Percentiles rank a stretch among this genome's conserved stretches.
Conservation (phyloP, 2,888 invertebrate genomes). For the Catonia carolina region DNA sequence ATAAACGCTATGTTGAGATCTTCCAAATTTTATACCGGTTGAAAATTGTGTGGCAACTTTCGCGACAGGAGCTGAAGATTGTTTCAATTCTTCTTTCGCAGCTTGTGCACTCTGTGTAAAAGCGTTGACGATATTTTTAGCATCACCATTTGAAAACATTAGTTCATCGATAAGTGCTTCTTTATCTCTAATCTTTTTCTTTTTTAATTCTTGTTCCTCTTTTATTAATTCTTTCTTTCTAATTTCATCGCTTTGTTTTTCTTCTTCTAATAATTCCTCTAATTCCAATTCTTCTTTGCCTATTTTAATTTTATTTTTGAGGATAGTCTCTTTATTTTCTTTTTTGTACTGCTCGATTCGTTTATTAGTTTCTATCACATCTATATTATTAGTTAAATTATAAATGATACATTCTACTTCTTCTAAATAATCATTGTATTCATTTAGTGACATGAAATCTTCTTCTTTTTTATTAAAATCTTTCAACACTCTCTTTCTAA, state of each 20-base stretch:
- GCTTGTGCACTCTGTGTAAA: conserved; percentile 58
- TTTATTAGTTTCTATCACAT: conserved; percentile 81
- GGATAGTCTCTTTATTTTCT: conserved; percentile 78
- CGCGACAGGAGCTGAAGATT: conserved; percentile 17
- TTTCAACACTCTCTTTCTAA: conserved; percentile 76
- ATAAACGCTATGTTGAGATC: conserved; percentile 25
- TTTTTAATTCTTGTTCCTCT: conserved; percentile 63
- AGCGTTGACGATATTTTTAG: conserved; percentile 76
- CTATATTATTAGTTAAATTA: conserved; percentile 84
- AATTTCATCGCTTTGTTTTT: conserved; percentile 68
- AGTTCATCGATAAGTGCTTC: conserved; percentile 92
- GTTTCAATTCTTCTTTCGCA: conserved; percentile 53
- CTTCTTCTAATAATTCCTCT: conserved; percentile 75
- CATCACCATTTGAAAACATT: conserved; percentile 87
- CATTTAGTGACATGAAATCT: conserved; percentile 74
- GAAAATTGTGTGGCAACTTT: conserved; percentile 64
- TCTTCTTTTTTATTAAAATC: conserved; percentile 95
- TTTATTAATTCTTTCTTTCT: conserved; percentile 63
- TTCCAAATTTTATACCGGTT: conserved; percentile 69
- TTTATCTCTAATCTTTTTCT: conserved; percentile 76
- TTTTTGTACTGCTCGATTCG: conserved; percentile 85
- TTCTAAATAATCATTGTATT: conserved; percentile 95
- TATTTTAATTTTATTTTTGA: conserved; percentile 62
- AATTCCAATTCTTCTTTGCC: conserved; percentile 76
- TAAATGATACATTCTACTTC: conserved; percentile 87